Percentiles rank a stretch among this genome's conserved stretches.
Evolutionary conservation across 64 coral and sea anemone genomes (phyloP).

Genomic region (Actinia equina): DNA sequence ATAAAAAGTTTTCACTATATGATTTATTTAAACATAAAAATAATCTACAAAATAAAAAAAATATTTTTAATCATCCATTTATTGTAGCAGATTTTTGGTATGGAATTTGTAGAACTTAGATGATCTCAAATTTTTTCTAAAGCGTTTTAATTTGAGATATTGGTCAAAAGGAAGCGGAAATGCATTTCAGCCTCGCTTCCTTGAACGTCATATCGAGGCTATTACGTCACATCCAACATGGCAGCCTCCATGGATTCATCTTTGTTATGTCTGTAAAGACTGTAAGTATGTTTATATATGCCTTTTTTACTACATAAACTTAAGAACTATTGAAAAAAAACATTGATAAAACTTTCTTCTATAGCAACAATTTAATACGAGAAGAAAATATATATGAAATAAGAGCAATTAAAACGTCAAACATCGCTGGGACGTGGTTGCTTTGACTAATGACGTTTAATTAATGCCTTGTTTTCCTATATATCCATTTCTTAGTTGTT

Average conservation of each 20-base stretch:
- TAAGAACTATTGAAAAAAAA: not conserved
- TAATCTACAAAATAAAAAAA: not conserved
- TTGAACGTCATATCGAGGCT: conserved; percentile 1
- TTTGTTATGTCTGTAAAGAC: not conserved
- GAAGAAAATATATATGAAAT: not conserved
- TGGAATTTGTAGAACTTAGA: not conserved
- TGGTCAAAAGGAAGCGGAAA: not conserved
- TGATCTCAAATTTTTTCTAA: not conserved
- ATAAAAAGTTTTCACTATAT: not conserved
- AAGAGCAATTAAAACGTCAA: not conserved
- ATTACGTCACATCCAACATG: conserved; percentile 24
- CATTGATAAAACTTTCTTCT: not conserved
- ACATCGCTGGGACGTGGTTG: not conserved
- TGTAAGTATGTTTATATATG: not conserved
- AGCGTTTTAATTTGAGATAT: not conserved
- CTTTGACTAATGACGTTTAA: not conserved
- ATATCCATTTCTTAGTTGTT: not conserved
- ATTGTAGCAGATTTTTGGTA: not conserved
- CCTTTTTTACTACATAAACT: not conserved
- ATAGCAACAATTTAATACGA: not conserved
- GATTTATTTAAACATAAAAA: not conserved
- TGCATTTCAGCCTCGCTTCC: conserved; percentile 6
- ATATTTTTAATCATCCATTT: not conserved
- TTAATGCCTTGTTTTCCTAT: conserved; percentile 9
- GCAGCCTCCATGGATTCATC: conserved; percentile 3